Evolutionary conservation across 2,113 vertebrate genomes (phyloP).

Genomic region (pig (Sus scrofa)): DNA sequence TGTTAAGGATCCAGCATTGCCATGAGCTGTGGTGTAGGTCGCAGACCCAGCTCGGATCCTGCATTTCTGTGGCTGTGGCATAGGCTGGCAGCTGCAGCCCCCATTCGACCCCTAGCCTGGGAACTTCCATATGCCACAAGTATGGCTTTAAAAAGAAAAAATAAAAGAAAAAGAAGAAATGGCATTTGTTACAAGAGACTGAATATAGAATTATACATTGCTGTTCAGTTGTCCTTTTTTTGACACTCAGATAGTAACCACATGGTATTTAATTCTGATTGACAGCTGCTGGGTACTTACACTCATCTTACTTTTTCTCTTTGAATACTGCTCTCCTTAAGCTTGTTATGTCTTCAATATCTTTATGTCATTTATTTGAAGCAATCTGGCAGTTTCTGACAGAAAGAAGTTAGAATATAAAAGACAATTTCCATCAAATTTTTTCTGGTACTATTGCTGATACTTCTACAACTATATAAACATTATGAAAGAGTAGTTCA

Average conservation of each 20-base stretch:
- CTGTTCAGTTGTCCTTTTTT: constrained; percentile 64
- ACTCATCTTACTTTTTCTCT: constrained; percentile 66
- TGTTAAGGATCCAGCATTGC: too few species aligned
- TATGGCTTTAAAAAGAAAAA: too few species aligned
- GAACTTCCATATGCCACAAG: too few species aligned
- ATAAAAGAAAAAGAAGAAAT: not conserved
- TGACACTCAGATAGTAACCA: constrained; percentile 51
- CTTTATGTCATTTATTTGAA: constrained; percentile 73
- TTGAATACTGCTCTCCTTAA: constrained; percentile 82
- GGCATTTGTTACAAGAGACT: constrained; percentile 11
- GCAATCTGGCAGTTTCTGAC: constrained; percentile 72
- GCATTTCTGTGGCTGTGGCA: too few species aligned
- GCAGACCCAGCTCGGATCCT: too few species aligned
- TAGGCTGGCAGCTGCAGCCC: too few species aligned
- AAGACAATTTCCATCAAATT: constrained; percentile 62
- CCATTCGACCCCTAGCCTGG: too few species aligned
- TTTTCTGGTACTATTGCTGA: not conserved
- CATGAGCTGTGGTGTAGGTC: too few species aligned
- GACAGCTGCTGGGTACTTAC: constrained; percentile 72
- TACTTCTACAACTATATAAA: not conserved
- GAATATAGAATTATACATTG: constrained; percentile 50
- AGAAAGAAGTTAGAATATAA: constrained; percentile 73
- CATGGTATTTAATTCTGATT: constrained; percentile 73
- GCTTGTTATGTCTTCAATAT: constrained; percentile 74
- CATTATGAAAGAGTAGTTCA: not conserved